These are phyloP conservation scores for Matsumyia berberina DNA, from an alignment of 2,888 invertebrate species.

Conservation along the genomic window DNA sequence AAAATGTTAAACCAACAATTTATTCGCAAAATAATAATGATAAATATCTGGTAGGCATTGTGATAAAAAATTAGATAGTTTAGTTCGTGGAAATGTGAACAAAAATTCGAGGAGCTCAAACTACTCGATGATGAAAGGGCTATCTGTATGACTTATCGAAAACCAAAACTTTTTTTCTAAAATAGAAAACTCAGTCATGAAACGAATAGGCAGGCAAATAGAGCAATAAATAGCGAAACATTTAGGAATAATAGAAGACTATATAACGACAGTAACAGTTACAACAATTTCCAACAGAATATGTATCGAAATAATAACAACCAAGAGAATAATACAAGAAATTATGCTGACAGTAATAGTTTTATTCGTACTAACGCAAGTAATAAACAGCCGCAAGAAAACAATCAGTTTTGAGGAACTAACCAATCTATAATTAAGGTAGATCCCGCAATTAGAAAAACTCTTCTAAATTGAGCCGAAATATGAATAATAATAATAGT, in stretches of 20 bases:
- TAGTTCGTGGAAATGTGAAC: background rate
- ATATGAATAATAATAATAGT: background rate
- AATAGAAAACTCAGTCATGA: background rate
- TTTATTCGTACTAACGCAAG: background rate
- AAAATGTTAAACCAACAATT: background rate
- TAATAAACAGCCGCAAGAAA: background rate
- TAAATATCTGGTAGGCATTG: background rate
- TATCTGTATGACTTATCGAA: background rate
- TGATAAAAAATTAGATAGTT: background rate
- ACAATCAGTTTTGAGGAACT: background rate
- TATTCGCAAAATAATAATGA: conserved; percentile 10
- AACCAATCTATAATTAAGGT: background rate
- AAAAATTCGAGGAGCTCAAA: conserved; percentile 2
- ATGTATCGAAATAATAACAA: background rate
- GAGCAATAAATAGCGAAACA: background rate
- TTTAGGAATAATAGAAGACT: background rate
- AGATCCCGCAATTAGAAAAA: background rate
- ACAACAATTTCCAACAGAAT: background rate
- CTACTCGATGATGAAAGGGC: conserved; percentile 1
- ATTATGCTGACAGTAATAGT: background rate
- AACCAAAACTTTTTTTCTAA: background rate
- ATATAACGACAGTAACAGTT: background rate
- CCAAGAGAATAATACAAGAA: background rate
- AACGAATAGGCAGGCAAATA: background rate
- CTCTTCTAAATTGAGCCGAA: background rate